Conservation (phyloP, 2,888 invertebrate genomes). For the Cephus rjabovi region DNA sequence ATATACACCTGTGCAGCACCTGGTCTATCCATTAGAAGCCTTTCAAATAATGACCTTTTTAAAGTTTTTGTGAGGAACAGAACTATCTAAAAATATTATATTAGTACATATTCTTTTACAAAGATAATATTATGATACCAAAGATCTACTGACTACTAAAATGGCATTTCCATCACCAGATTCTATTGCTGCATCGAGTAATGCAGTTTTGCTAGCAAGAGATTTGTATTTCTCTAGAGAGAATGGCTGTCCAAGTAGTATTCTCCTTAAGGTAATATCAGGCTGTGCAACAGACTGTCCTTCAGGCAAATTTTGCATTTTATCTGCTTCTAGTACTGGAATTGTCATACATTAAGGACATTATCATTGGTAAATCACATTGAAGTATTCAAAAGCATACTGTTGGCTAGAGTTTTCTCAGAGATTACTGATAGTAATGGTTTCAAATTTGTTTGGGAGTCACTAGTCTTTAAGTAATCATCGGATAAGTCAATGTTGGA, state of each 20-base stretch:
- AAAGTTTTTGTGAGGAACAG: slow-evolving; percentile 81
- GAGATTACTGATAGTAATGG: slow-evolving; percentile 66
- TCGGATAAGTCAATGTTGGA: slow-evolving; percentile 52
- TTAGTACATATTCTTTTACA: background rate
- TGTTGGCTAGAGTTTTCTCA: slow-evolving; percentile 59
- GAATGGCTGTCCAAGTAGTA: slow-evolving; percentile 69
- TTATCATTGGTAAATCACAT: background rate
- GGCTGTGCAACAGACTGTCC: slow-evolving; percentile 56
- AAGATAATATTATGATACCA: no score
- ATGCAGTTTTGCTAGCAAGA: slow-evolving; percentile 73
- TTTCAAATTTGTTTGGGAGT: slow-evolving; percentile 49
- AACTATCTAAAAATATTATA: slow-evolving; percentile 71
- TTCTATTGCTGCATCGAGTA: slow-evolving; percentile 78
- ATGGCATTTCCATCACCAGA: slow-evolving; percentile 84
- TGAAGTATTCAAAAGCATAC: slow-evolving; percentile 45
- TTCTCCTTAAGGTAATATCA: slow-evolving; percentile 68
- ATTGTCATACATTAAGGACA: slow-evolving; percentile 24
- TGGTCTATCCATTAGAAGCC: slow-evolving; percentile 76
- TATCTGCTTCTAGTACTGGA: slow-evolving; percentile 68
- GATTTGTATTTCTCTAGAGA: slow-evolving; percentile 70
- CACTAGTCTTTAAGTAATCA: slow-evolving; percentile 43
- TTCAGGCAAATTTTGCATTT: slow-evolving; percentile 47
- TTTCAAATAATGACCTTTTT: slow-evolving; percentile 77
- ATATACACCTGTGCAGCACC: slow-evolving; percentile 81
- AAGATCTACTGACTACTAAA: slow-evolving; percentile 69